Base-by-base conservation (phyloP, 1,140 invertebrate species). In the Papilio polytes region DNA sequence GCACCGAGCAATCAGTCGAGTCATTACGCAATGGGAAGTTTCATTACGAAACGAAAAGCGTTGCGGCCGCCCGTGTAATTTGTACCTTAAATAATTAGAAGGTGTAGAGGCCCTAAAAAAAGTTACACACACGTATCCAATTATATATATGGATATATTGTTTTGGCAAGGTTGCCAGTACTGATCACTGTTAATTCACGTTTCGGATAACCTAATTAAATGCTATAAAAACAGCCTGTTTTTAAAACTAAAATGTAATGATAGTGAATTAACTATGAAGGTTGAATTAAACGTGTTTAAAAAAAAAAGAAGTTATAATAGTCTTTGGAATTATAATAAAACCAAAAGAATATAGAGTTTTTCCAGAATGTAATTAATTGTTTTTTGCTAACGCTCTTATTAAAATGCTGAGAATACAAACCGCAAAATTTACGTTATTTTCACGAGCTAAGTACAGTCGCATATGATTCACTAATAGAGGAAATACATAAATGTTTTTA, bases 21-120 rank as follows among this genome's bases (percentile, higher is more conserved):
- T 78, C 77, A 78, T 78, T 78, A 78, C 77, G 20, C 56, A 63
- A 63, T 53, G 56, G 77, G 77, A 78, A 78, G 77, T 78, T 78
- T 78, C 53, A 78, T 78, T 78, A 78, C 77, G 18, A 22, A 46
- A 78, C 36, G 36, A 15, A 78, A 36, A 31, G 13, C 74, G 26
- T 74, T 74, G 41, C 31, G 72, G 53, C 51, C 53, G 76, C 9
- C 77, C 36, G 56, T 78, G 56, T 78, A 78, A 78, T 78, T 78
- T 78, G 77, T 78, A 66, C 56, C 77, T 78, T 63, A 78, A 78
- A 78, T 78, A 78, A 78, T 78, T 78, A 78, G 77, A 63, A 78
- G 77, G 77, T 78, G 77, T 44, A 78, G 66, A 78, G 77, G 77
- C 15, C 44, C 26, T 26, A 66, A 78, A 78, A 78, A 63, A 78